Conservation (phyloP, 2,797 vertebrate genomes). For the Sarcophilus harrisii region DNA sequence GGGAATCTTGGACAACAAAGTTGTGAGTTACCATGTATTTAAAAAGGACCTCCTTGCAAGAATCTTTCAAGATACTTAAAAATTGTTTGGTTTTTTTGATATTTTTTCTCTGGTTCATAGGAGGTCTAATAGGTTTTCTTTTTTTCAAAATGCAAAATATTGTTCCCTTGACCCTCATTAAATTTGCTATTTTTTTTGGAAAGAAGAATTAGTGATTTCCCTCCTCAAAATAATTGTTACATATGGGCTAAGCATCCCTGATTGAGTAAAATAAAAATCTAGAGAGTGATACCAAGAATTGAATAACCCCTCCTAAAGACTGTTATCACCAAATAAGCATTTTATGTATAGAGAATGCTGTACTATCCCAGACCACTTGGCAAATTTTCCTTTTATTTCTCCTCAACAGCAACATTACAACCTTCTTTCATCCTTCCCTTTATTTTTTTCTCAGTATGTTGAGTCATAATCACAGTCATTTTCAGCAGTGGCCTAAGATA, state of each 20-base stretch:
- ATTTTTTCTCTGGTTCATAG: not conserved
- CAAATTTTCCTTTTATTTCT: not conserved
- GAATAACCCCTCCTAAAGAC: not conserved
- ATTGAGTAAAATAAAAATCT: not conserved
- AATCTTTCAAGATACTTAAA: not conserved
- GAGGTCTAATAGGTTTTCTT: not conserved
- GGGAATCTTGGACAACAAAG: not conserved
- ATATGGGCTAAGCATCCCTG: not conserved
- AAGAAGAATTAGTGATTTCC: not conserved
- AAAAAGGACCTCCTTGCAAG: not conserved
- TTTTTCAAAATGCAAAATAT: not conserved
- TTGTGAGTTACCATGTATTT: not conserved
- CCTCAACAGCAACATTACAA: not conserved
- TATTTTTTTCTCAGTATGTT: not conserved
- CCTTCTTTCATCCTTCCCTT: fast-evolving
- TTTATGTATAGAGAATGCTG: not conserved
- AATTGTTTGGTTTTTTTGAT: not conserved
- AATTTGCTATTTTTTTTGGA: not conserved
- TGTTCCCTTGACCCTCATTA: not conserved
- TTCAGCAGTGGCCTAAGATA: not conserved
- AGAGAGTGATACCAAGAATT: not conserved
- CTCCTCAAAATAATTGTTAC: not conserved
- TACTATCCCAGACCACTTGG: not conserved
- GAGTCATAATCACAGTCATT: not conserved
- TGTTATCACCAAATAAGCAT: not conserved